These are phyloP conservation scores for Apodemia zela DNA, from an alignment of 2,888 invertebrate genomes.

Conservation along the genomic window DNA sequence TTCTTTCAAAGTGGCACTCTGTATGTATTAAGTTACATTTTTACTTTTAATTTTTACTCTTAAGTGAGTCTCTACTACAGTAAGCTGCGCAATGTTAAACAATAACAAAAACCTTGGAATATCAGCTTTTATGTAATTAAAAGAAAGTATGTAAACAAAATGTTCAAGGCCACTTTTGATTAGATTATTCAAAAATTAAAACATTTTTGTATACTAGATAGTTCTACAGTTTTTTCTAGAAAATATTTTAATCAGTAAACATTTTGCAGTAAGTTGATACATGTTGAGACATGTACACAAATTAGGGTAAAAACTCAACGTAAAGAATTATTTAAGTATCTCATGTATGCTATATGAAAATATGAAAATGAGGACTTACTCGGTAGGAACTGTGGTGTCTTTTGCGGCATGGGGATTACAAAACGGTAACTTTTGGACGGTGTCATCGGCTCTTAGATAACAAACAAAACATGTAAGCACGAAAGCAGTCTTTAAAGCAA, in stretches of 20 bases:
- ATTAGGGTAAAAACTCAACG: background rate
- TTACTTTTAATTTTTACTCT: background rate
- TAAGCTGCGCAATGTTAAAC: constrained; percentile 10
- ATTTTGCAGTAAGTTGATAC: constrained; percentile 1
- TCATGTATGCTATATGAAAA: background rate
- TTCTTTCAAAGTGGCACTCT: too few relatives aligned
- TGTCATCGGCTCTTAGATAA: constrained; percentile 62
- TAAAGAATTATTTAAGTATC: background rate
- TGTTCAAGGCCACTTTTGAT: constrained; percentile 35
- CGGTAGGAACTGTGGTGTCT: constrained; percentile 49
- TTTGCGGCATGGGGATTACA: constrained; percentile 63
- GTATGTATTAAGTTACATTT: too few relatives aligned
- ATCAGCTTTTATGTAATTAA: constrained; percentile 13
- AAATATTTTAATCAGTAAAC: background rate
- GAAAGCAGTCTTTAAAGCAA: constrained; percentile 59
- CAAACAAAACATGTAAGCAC: constrained; percentile 56
- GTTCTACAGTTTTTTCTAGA: constrained; percentile 18
- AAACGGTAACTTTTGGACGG: constrained; percentile 65
- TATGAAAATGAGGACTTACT: constrained; percentile 54
- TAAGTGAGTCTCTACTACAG: background rate
- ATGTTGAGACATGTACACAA: constrained; percentile 22
- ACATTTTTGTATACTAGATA: constrained; percentile 7
- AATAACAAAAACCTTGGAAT: constrained; percentile 1
- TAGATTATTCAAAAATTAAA: constrained; percentile 25
- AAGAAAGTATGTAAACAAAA: constrained; percentile 28